A percentile compares a stretch with the other conserved stretches of the same genome.
Evolutionary conservation across 2,113 vertebrate genomes (phyloP).

Genomic region (Triplophysa rosa): DNA sequence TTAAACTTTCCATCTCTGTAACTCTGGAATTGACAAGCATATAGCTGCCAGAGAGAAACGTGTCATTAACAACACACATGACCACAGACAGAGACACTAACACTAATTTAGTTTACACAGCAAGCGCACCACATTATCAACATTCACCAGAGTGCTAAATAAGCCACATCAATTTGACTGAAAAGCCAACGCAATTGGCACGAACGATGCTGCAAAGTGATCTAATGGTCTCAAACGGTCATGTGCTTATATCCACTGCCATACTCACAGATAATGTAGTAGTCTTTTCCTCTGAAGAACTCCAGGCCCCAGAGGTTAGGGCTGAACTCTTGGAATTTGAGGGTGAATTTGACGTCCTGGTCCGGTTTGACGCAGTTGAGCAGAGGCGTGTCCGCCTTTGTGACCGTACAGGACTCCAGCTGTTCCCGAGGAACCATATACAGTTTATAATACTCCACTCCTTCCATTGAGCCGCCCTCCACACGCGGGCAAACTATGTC

Average conservation of each 20-base stretch:
- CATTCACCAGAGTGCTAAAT: not conserved
- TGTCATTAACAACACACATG: conserved; percentile 2
- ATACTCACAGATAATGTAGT: conserved; percentile 99
- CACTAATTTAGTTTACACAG: not conserved
- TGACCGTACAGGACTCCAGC: conserved; percentile 95
- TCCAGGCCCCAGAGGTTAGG: conserved; percentile 98
- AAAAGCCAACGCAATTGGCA: not conserved
- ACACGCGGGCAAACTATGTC: conserved; percentile 99
- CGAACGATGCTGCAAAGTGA: not conserved
- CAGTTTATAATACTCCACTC: conserved; percentile 97
- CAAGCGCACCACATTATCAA: not conserved
- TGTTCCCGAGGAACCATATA: conserved; percentile 98
- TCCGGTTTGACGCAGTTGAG: conserved; percentile 98
- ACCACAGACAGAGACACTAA: not conserved
- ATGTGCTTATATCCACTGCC: not conserved
- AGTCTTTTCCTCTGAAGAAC: conserved; percentile 95
- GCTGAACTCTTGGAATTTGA: conserved; percentile 99
- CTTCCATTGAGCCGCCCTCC: conserved; percentile 86
- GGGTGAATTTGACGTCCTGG: conserved; percentile 99
- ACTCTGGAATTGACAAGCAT: not conserved
- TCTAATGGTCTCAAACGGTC: not conserved
- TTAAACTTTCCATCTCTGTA: not conserved
- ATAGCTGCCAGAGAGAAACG: not conserved
- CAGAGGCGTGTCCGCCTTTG: conserved; percentile 92
- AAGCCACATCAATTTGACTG: conserved; percentile 16